Conservation (phyloP, 2,888 invertebrate species). For the Aquatica leii region DNA sequence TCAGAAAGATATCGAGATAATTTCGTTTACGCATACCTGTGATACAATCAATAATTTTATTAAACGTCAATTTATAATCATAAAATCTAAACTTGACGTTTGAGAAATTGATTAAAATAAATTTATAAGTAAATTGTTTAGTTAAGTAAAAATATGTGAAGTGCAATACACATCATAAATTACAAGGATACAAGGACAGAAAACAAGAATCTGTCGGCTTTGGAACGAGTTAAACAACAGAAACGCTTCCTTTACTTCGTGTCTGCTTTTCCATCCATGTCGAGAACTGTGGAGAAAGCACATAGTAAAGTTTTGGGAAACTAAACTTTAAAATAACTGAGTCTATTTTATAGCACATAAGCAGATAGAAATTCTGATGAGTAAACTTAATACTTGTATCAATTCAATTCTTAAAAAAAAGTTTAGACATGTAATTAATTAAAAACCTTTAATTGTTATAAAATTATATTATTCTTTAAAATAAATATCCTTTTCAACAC, state of each 20-base stretch:
- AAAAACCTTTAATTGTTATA: too few species aligned
- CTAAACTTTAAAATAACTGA: constrained; percentile 6
- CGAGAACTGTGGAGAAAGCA: constrained; percentile 17
- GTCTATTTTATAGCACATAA: not conserved
- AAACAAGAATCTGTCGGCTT: constrained; percentile 14
- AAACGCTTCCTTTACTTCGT: constrained; percentile 23
- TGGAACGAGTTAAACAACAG: constrained; percentile 17
- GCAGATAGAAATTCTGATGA: too few species aligned
- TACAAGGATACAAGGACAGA: too few species aligned
- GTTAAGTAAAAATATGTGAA: too few species aligned
- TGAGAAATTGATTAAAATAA: not conserved
- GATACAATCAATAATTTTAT: constrained; percentile 22
- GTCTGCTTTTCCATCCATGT: constrained; percentile 21
- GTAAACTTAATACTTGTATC: too few species aligned
- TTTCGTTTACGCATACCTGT: constrained; percentile 24
- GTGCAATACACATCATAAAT: too few species aligned
- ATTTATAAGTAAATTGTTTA: too few species aligned
- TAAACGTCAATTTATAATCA: constrained; percentile 9
- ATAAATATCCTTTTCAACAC: too few species aligned
- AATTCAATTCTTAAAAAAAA: too few species aligned
- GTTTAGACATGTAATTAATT: too few species aligned
- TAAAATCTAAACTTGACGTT: not conserved
- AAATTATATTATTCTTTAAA: too few species aligned
- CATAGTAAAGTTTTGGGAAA: constrained; percentile 14
- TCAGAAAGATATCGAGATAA: constrained; percentile 43